phyloP scores from a whole-genome alignment of 2,797 vertebrate genomes.

The Macropus fuliginosus region DNA sequence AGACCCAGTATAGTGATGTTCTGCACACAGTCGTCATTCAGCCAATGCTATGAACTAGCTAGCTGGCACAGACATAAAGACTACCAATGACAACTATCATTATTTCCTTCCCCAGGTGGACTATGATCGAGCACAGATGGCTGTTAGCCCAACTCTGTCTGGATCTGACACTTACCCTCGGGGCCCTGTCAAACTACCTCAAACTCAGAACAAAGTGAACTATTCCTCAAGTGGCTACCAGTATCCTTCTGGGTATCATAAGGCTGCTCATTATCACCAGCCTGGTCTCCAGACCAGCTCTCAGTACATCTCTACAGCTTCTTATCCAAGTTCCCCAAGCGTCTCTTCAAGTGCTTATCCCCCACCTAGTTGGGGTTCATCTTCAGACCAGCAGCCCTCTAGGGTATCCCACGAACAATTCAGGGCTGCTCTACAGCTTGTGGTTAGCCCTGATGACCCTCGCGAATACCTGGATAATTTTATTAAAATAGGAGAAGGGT shows the following conservation, averaged over 20 bases:
- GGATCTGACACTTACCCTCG: slow-evolving; percentile 94
- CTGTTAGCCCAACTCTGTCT: slow-evolving; percentile 91
- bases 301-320: slow-evolving; percentile 92
- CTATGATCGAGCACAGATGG: slow-evolving; percentile 92
- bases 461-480: slow-evolving; percentile 98
- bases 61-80: not conserved
- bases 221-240: slow-evolving; percentile 92
- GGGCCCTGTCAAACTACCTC: slow-evolving; percentile 96
- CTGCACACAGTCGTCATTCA: not conserved
- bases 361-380: slow-evolving; percentile 96
- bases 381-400: slow-evolving; percentile 95
- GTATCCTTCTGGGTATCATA: slow-evolving; percentile 93
- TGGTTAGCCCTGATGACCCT: slow-evolving; percentile 97
- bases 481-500: slow-evolving; percentile 99
- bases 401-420: slow-evolving; percentile 99
- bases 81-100: not conserved
- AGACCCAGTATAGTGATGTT: not conserved
- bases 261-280: slow-evolving; percentile 91
- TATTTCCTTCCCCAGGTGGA: slow-evolving; percentile 88
- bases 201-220: slow-evolving; percentile 92
- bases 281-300: slow-evolving; percentile 92
- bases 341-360: slow-evolving; percentile 94
- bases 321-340: slow-evolving; percentile 95
- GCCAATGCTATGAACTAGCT: not conserved
- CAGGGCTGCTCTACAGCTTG: slow-evolving; percentile 96